Base-by-base conservation (phyloP, 2,888 invertebrate genomes). In the Geotrupes spiniger region DNA sequence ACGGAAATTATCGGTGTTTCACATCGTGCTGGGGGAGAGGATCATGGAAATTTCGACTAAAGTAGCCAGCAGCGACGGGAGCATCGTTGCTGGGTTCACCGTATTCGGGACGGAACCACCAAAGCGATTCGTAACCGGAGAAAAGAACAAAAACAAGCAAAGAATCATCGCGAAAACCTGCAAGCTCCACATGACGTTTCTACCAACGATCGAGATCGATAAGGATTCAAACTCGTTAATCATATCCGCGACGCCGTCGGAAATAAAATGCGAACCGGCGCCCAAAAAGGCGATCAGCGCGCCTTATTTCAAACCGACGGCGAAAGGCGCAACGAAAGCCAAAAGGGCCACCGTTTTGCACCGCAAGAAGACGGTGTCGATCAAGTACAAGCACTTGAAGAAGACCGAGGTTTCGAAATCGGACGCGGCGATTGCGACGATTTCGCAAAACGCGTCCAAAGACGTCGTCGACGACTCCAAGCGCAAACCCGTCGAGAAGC, bases 41-140 rank as follows among this genome's bases (percentile, higher is more conserved):
- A 49, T 60, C 14, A 33, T 59, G 2, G 61, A 61, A 45, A 54
- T 54, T 33, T 57, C 55, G 8, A 58, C 52, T 9, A 60, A 60
- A 41, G 48, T 42, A 4, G 38, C 44, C 9, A 42, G 41, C 1
- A 43, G 53, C n/a, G 41, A 54, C 16, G 49, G 46, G 4, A 39
- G 39, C 9, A 36, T 42, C 14, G 43, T 36, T 6, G 40, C 54
- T 5, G 50, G 53, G 4, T 62, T 59, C 37, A 58, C 55, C 1
- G 60, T 62, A 10, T 58, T 59, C 39, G 62, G 59, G 3, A 47
- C 55, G 4, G 60, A 62, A 51, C 60, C 60, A 0, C 54, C 57
- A 1, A 60, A 52, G 40, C 40, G 44, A 11, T 27, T 55, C 10
- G 6, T 1, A 2, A 43, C 10, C 33, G 5, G 25, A 6, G 26